These are phyloP conservation scores for Pterobdella sp. DNA, from an alignment of 2,888 invertebrate genomes.

Conservation along the genomic window DNA sequence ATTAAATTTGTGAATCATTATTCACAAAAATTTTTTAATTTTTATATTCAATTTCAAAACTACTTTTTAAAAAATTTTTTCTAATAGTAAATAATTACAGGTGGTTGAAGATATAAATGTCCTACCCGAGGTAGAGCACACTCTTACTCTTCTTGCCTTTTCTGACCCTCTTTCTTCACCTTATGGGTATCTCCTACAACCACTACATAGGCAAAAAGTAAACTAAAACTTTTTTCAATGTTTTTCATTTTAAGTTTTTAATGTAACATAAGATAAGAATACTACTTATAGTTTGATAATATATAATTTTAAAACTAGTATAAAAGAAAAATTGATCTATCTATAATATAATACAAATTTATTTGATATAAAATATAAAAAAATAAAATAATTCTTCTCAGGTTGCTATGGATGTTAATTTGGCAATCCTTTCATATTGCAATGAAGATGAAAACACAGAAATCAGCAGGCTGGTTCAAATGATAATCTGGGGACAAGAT, in stretches of 20 bases:
- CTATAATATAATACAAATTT: no score
- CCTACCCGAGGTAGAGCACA: slow-evolving; percentile 75
- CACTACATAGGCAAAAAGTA: slow-evolving; percentile 74
- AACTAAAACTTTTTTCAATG: neutral
- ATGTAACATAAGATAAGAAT: no score
- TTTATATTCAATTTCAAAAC: no score
- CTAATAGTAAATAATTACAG: no score
- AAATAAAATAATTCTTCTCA: slow-evolving; percentile 37
- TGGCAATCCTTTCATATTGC: slow-evolving; percentile 89
- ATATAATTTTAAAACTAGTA: no score
- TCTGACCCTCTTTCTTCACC: slow-evolving; percentile 90
- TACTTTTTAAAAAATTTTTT: no score
- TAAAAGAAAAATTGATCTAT: no score
- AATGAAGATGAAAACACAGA: slow-evolving; percentile 66
- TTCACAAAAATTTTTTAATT: no score
- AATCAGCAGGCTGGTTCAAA: slow-evolving; percentile 77
- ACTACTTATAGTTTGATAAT: no score
- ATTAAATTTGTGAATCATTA: neutral
- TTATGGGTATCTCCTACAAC: slow-evolving; percentile 83
- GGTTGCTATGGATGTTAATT: slow-evolving; percentile 89
- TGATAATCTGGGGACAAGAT: slow-evolving; percentile 90
- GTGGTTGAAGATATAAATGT: slow-evolving; percentile 56
- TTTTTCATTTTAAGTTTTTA: neutral
- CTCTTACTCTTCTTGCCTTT: slow-evolving; percentile 86
- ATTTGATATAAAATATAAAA: no score